Percentiles rank a stretch among this genome's conserved stretches.
Evolutionary conservation across 2,113 vertebrate species (phyloP).

Genomic region (Guaruba guarouba): DNA sequence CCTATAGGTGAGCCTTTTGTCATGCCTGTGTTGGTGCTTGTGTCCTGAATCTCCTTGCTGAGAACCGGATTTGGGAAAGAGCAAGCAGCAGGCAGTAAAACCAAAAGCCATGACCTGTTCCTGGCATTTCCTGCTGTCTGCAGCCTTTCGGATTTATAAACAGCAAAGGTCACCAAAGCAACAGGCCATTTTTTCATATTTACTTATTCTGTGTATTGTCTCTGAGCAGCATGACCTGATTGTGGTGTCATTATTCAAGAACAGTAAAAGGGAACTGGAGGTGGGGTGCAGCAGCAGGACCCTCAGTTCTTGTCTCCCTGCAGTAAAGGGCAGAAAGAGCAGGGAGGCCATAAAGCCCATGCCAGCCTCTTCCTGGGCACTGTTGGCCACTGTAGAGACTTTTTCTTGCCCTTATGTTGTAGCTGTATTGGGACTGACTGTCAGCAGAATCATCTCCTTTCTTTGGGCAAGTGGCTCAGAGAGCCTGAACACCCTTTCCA

Average conservation of each 20-base stretch:
- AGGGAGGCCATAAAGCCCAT: neutral
- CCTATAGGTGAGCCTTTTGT: neutral
- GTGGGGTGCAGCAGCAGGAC: neutral
- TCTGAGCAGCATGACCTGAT: neutral
- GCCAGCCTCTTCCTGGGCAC: neutral
- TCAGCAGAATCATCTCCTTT: neutral
- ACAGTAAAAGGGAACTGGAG: neutral
- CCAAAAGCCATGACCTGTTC: neutral
- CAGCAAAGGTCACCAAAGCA: neutral
- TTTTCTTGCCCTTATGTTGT: neutral
- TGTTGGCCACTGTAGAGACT: neutral
- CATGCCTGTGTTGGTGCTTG: neutral
- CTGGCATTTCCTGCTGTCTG: neutral
- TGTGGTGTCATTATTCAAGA: neutral
- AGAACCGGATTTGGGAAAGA: neutral
- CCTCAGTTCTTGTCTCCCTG: neutral
- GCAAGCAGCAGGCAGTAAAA: neutral
- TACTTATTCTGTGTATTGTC: neutral
- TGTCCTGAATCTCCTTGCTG: neutral
- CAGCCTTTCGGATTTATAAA: neutral
- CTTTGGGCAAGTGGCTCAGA: neutral
- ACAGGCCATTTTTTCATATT: neutral
- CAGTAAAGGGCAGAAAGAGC: neutral
- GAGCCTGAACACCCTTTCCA: neutral
- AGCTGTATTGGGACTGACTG: neutral